Base-by-base conservation (phyloP, 2,888 invertebrate species). In the Limenitis camilla region DNA sequence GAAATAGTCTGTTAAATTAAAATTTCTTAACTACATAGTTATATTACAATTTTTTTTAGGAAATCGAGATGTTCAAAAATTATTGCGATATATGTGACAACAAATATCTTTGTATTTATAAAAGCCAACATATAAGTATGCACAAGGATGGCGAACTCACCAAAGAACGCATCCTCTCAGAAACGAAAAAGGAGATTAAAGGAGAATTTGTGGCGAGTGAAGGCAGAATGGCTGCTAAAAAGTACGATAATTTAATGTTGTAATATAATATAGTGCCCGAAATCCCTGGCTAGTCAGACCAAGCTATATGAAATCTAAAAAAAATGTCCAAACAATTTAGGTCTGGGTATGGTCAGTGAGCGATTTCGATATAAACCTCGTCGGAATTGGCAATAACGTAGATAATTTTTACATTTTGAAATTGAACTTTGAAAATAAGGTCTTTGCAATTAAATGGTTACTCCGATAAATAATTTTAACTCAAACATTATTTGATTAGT, bases 101-200 rank as follows among this genome's bases (percentile, higher is more conserved):
- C 62, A 81, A 61, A 74, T 89, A 71, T 65, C 72, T 73, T 71
- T 89, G 90, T 31, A 84, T 90, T 46, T 92, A 92, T 58, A 77
- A 90, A 66, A 84, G 81, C 44, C 84, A 88, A 46, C 92, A 92
- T 64, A 85, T 90, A 69, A 74, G 81, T 48, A 61, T 69, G 59
- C 90, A 90, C 59, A 74, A 64, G 19, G 78, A 83, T 42, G 68
- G 79, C 50, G 72, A 69, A 39, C 51, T 59, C 5, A 63, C 63
- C 0, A 62, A 58, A 40, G 68, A 71, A 47, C 64, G 65, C 5
- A 74, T 66, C 58, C 10, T 60, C 5, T 44, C 59, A 32, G 58
- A 63, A 29, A 58, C 62, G 36, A 66, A 68, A 38, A 66, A 62
- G 32, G 65, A 69, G 57, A 6, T 52, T 36, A 51, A 45, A 4